These are phyloP conservation scores for Bombyx mandarina DNA, from an alignment of 1,140 invertebrate genomes.

Conservation along the genomic window DNA sequence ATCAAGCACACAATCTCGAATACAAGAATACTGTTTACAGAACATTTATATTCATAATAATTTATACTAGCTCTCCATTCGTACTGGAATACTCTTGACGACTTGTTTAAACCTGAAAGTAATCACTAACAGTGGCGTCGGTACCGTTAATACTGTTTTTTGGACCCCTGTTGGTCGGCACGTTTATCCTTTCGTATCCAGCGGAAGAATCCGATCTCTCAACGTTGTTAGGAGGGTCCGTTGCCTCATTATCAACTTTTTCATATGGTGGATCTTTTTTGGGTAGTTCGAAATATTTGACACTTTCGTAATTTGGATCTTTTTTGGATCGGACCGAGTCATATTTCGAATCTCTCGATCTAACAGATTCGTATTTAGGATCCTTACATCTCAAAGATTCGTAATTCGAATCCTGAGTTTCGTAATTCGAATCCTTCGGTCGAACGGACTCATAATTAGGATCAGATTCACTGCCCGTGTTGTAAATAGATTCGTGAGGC, in stretches of 20 bases:
- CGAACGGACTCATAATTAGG: conserved; percentile 81
- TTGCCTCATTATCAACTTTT: conserved; percentile 55
- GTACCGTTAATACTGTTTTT: conserved; percentile 57
- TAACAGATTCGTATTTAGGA: conserved; percentile 80
- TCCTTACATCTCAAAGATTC: conserved; percentile 67
- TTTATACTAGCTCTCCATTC: not conserved
- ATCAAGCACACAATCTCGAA: conserved; percentile 46
- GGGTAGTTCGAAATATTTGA: conserved; percentile 70
- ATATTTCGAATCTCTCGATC: conserved; percentile 65
- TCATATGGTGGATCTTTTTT: conserved; percentile 70
- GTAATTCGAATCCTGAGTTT: conserved; percentile 57
- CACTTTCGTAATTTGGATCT: conserved; percentile 72
- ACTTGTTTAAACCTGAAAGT: conserved; percentile 62
- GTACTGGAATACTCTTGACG: conserved; percentile 11
- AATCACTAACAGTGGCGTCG: conserved; percentile 62
- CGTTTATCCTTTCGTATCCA: conserved; percentile 68
- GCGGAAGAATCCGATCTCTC: conserved; percentile 60
- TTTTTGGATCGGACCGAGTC: conserved; percentile 61
- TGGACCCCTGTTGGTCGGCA: conserved; percentile 36
- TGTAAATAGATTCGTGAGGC: conserved; percentile 74
- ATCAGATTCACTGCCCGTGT: conserved; percentile 79
- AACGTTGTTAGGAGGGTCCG: conserved; percentile 23
- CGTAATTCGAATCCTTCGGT: conserved; percentile 65
- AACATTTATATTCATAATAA: conserved; percentile 24
- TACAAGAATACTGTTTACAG: conserved; percentile 22